These are phyloP conservation scores for Drosophila siamana DNA, from an alignment of 2,888 invertebrate species.

Conservation along the genomic window DNA sequence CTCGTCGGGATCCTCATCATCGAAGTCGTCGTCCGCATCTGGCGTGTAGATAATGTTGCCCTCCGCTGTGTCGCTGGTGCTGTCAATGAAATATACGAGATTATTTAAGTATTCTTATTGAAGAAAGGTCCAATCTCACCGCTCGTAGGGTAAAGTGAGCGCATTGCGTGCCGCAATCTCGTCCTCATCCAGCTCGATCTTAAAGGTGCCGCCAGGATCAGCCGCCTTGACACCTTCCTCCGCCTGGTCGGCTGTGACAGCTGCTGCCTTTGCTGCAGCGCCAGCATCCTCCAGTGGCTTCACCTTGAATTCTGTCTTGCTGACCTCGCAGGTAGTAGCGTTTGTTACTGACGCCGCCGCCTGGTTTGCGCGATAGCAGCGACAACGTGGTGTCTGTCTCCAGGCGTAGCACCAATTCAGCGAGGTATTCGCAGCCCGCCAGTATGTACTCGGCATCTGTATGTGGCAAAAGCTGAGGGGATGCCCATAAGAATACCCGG, in stretches of 20 bases:
- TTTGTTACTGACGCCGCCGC: constrained; percentile 81
- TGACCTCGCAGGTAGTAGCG: constrained; percentile 76
- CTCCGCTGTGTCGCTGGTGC: constrained; percentile 86
- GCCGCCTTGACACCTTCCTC: constrained; percentile 27
- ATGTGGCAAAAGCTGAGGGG: constrained; percentile 71
- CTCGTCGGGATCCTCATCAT: constrained; percentile 95
- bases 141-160: constrained; percentile 84
- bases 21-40: constrained; percentile 92
- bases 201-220: constrained; percentile 81
- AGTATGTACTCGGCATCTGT: constrained; percentile 74
- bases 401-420: constrained; percentile 81
- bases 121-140: constrained; percentile 62
- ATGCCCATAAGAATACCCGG: constrained; percentile 83
- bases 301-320: constrained; percentile 76
- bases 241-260: constrained; percentile 18
- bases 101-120: not conserved
- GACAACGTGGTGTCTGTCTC: constrained; percentile 70
- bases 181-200: constrained; percentile 85
- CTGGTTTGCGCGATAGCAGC: constrained; percentile 77
- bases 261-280: constrained; percentile 22
- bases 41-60: constrained; percentile 91
- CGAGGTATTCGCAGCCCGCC: constrained; percentile 83
- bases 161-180: constrained; percentile 85
- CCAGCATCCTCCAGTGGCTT: constrained; percentile 37
- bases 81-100: constrained; percentile 27